A percentile compares a stretch with the other conserved stretches of the same genome.
Evolutionary conservation across 2,113 vertebrate species (phyloP).

Genomic region (Callipepla squamata): DNA sequence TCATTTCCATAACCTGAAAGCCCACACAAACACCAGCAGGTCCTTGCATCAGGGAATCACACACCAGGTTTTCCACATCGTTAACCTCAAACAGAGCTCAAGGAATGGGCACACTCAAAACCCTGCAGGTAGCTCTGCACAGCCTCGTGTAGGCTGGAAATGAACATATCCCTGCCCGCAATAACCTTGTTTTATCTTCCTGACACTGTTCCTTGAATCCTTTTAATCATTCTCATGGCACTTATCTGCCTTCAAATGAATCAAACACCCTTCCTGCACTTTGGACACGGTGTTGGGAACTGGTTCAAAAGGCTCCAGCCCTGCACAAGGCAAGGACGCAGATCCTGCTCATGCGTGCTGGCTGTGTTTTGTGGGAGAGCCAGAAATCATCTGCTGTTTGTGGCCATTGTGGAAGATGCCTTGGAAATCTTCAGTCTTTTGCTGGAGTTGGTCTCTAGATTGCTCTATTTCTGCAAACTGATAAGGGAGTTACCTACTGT

Average conservation of each 20-base stretch:
- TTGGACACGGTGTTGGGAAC: fast-evolving
- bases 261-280: not conserved
- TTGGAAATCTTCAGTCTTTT: not conserved
- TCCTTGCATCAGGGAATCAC: not conserved
- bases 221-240: not conserved
- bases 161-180: not conserved
- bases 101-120: not conserved
- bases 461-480: not conserved
- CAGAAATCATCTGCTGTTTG: not conserved
- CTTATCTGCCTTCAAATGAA: not conserved
- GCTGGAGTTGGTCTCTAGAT: not conserved
- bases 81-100: not conserved
- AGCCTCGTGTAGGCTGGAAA: not conserved
- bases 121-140: not conserved
- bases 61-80: not conserved
- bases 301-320: not conserved
- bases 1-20: conserved; percentile 15
- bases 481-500: not conserved
- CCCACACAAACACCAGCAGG: not conserved
- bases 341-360: not conserved
- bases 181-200: not conserved
- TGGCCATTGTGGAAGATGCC: not conserved
- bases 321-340: not conserved
- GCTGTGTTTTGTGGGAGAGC: not conserved
- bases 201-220: not conserved